Conservation (phyloP, 2,888 invertebrate species). For the Lapara coniferarum region DNA sequence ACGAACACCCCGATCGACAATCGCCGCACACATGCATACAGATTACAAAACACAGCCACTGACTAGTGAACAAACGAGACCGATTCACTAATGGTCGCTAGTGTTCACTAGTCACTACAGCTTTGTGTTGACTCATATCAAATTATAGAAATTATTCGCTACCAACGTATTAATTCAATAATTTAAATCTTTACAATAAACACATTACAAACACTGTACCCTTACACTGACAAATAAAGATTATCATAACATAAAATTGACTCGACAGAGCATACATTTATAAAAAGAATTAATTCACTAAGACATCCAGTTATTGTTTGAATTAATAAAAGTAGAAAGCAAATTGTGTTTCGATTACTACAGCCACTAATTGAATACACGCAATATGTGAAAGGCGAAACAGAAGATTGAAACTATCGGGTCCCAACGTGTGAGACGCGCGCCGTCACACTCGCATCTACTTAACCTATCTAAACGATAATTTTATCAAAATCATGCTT, state of each 20-base stretch:
- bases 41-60: neutral
- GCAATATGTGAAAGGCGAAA: constrained; percentile 17
- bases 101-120: neutral
- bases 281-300: constrained; percentile 12
- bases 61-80: neutral
- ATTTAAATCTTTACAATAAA: constrained; percentile 68
- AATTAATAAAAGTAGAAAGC: neutral
- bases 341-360: constrained; percentile 4
- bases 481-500: constrained; percentile 46
- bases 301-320: constrained; percentile 3
- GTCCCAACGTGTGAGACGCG: constrained; percentile 36
- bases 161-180: constrained; percentile 62
- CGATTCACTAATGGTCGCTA: neutral
- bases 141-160: constrained; percentile 63
- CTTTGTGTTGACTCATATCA: constrained; percentile 27
- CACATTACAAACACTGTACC: constrained; percentile 68
- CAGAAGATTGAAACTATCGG: constrained; percentile 30
- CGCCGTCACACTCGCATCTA: constrained; percentile 43
- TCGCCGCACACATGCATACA: neutral
- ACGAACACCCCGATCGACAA: neutral
- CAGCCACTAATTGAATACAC: constrained; percentile 5
- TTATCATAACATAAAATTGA: constrained; percentile 45
- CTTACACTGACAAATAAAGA: constrained; percentile 61
- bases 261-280: constrained; percentile 44
- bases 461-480: constrained; percentile 57